Conservation (phyloP, 2,797 vertebrate species). For the Xiphorhynchus erythropygius region DNA sequence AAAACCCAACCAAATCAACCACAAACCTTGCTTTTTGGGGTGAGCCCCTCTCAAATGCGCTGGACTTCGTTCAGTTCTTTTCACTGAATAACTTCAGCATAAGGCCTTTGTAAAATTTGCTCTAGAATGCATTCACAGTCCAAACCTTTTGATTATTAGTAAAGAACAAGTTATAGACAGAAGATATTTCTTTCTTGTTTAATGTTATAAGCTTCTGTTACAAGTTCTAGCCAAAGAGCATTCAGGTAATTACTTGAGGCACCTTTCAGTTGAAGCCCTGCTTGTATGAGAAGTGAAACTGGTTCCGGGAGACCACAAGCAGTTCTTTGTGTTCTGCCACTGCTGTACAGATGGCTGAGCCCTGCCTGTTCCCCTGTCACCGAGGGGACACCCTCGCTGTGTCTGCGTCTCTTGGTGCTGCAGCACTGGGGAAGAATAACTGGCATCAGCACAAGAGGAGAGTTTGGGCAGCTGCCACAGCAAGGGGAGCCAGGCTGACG, state of each 20-base stretch:
- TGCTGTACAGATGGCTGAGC: background rate
- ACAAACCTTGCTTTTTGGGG: background rate
- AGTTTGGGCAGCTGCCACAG: background rate
- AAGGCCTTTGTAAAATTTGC: background rate
- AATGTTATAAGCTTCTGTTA: constrained; percentile 26
- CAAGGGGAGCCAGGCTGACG: background rate
- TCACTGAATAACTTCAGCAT: constrained; percentile 2
- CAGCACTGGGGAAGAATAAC: background rate
- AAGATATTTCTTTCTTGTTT: constrained; percentile 14
- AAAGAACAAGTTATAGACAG: background rate
- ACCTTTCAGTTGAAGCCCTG: constrained; percentile 8
- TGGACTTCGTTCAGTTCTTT: background rate
- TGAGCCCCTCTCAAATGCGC: background rate
- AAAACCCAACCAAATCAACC: background rate
- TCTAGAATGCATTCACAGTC: background rate
- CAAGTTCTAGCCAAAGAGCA: constrained; percentile 34
- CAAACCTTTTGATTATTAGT: constrained; percentile 5
- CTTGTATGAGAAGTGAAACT: background rate
- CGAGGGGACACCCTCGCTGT: background rate
- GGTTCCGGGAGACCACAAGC: background rate
- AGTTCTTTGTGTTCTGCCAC: background rate
- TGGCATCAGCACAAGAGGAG: background rate
- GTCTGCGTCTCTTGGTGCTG: background rate
- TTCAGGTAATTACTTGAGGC: constrained; percentile 44
- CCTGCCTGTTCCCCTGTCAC: background rate